Percentiles rank a stretch among this genome's conserved stretches.
These are phyloP conservation scores for Leucopsar rothschildi DNA, from an alignment of 2,113 vertebrate genomes.

Conservation along the genomic window DNA sequence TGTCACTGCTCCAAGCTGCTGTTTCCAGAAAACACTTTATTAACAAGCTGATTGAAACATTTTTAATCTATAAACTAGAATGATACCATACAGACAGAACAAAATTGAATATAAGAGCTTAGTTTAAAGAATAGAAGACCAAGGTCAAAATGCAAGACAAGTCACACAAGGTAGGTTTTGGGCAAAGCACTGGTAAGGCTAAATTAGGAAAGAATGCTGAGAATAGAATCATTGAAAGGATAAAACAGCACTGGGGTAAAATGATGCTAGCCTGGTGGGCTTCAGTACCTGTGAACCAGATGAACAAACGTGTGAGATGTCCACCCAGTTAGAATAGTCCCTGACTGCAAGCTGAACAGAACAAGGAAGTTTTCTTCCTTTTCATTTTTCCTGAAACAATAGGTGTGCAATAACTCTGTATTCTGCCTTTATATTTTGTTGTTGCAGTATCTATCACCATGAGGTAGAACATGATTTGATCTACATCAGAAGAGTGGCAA, in stretches of 20 bases:
- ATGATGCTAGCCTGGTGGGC: neutral
- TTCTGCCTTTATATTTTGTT: neutral
- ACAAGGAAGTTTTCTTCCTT: neutral
- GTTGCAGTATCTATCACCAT: neutral
- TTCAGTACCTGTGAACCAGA: neutral
- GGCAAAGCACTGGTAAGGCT: neutral
- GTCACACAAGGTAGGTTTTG: neutral
- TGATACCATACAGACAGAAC: neutral
- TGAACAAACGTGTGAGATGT: neutral
- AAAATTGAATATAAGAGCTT: neutral
- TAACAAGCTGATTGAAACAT: neutral
- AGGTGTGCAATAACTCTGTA: neutral
- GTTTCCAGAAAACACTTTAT: neutral
- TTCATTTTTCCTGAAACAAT: neutral
- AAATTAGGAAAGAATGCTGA: neutral
- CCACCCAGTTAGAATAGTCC: neutral
- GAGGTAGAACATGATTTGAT: neutral
- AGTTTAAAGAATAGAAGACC: neutral
- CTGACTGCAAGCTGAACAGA: neutral
- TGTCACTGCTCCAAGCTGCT: neutral
- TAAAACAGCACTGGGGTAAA: neutral
- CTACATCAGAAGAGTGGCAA: neutral
- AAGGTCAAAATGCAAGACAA: neutral
- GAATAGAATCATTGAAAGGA: neutral
- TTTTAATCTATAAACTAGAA: neutral